Evolutionary conservation across 2,797 vertebrate species (phyloP).

Genomic region (Microctenopoma lineatum): DNA sequence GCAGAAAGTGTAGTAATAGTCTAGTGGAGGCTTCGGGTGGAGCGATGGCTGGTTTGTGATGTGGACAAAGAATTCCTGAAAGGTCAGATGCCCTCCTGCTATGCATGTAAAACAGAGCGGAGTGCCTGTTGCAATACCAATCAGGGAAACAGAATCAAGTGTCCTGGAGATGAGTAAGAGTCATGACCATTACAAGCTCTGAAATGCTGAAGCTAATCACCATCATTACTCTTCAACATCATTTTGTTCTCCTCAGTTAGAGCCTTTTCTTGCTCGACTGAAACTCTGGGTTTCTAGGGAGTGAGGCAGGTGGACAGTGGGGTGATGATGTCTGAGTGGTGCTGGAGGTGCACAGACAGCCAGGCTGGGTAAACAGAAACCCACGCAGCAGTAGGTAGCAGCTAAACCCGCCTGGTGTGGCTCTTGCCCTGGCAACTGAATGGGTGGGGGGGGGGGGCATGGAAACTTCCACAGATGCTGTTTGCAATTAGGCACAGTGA

Average conservation of each 20-base stretch:
- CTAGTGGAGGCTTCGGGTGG: not conserved
- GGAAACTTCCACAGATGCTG: slow-evolving; percentile 71
- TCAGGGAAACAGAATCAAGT: not conserved
- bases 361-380: slow-evolving; percentile 75
- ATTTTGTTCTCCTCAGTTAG: not conserved
- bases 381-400: slow-evolving; percentile 65
- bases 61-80: not conserved
- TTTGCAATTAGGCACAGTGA: slow-evolving; percentile 29
- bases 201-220: not conserved
- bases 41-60: slow-evolving; percentile 35
- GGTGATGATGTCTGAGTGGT: slow-evolving; percentile 43
- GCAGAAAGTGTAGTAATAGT: slow-evolving; percentile 20
- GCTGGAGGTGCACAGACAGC: slow-evolving; percentile 62
- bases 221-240: not conserved
- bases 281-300: slow-evolving; percentile 8
- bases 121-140: not conserved
- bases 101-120: not conserved
- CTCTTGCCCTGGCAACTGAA: slow-evolving; percentile 45
- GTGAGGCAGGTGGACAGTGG: slow-evolving; percentile 49
- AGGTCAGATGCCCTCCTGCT: not conserved
- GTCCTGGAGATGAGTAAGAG: not conserved
- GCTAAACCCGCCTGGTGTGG: slow-evolving; percentile 57
- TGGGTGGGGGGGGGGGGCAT: slow-evolving; percentile 68
- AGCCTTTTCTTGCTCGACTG: slow-evolving; percentile 18
- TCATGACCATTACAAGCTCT: not conserved